Conservation (phyloP, 1,140 invertebrate species). For the Pachypeltis micranthus region DNA sequence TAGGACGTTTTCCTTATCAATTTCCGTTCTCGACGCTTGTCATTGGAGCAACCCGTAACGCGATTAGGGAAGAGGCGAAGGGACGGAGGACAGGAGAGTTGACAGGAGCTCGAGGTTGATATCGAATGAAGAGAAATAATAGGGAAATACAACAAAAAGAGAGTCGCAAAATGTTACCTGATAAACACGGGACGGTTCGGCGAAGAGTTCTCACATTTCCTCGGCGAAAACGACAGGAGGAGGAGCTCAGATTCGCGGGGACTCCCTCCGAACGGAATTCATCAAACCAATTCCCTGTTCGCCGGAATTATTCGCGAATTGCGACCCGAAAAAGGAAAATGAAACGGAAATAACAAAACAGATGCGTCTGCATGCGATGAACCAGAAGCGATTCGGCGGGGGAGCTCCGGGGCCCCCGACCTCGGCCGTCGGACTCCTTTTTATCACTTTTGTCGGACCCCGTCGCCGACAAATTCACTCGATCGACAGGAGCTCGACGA, state of each 20-base stretch:
- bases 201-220: slow-evolving; percentile 1
- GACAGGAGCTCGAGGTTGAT: background rate
- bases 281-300: background rate
- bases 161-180: slow-evolving; percentile 6
- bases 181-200: background rate
- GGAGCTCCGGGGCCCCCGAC: too few species aligned
- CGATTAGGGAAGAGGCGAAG: too few species aligned
- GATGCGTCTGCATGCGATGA: background rate
- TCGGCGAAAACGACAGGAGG: too few species aligned
- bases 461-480: background rate
- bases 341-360: background rate
- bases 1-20: background rate
- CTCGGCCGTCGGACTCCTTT: background rate
- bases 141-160: slow-evolving; percentile 3
- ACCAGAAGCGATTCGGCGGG: background rate
- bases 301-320: background rate
- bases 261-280: background rate
- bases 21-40: too few species aligned
- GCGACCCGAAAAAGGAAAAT: background rate
- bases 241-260: background rate
- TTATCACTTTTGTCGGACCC: background rate
- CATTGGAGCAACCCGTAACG: too few species aligned
- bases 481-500: background rate
- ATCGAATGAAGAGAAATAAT: slow-evolving; percentile 13
- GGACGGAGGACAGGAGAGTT: too few species aligned